phyloP scores from a whole-genome alignment of 1,140 invertebrate species.

The Zeugodacus cucurbitae region DNA sequence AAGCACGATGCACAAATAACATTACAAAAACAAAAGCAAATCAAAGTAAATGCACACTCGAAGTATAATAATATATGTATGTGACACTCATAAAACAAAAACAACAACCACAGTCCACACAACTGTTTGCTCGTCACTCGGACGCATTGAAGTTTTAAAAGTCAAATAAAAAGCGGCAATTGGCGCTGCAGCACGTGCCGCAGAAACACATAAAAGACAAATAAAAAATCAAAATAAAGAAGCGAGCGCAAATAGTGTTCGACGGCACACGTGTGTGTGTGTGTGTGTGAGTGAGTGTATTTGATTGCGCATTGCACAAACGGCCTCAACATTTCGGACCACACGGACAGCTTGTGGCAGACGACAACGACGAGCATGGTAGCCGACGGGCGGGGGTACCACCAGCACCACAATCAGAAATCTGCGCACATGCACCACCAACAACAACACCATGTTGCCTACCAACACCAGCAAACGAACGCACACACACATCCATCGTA shows the following conservation, averaged over 20 bases:
- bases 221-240: background rate
- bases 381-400: constrained; percentile 39
- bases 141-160: constrained; percentile 27
- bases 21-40: background rate
- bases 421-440: constrained; percentile 23
- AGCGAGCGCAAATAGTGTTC: background rate
- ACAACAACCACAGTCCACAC: background rate
- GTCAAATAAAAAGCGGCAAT: constrained; percentile 26
- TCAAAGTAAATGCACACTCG: background rate
- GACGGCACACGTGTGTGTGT: background rate
- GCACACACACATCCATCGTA: constrained; percentile 43
- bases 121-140: background rate
- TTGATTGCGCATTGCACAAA: constrained; percentile 15
- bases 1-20: background rate
- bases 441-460: background rate
- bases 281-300: background rate
- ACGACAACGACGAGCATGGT: constrained; percentile 57
- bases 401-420: constrained; percentile 42
- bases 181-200: constrained; percentile 11
- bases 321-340: constrained; percentile 53
- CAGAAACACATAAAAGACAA: constrained; percentile 22
- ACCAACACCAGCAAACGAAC: background rate
- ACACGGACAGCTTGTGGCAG: constrained; percentile 61
- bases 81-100: background rate
- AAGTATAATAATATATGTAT: background rate